Base-by-base conservation (phyloP, 2,888 invertebrate species). In the Muschampia plurimacula region DNA sequence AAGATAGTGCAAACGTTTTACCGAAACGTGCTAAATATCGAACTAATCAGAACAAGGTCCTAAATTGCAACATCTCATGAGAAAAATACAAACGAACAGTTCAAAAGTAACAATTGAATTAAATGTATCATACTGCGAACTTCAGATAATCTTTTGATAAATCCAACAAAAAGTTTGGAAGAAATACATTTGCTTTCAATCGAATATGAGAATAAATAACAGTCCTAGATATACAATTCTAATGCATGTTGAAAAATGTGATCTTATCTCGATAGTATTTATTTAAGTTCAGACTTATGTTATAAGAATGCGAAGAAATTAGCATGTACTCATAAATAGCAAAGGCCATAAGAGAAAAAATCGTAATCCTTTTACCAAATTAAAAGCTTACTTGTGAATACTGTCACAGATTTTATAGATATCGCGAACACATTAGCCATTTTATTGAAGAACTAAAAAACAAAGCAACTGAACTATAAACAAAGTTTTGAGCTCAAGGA, bases 31-130 rank as follows among this genome's bases (percentile, higher is more conserved):
- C 87, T 91, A 92, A 90, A 87, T 86, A 80, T 84, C 82, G 82
- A 85, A 84, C 82, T 87, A 92, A 91, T 88, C 87, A 86, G 90
- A 89, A 80, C 93, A 84, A 92, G 92, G 93, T 86, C 84, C 85
- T 75, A 77, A 76, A 82, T 92, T 92, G 86, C 92, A 83, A 87
- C 84, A 92, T 80, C 69, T 79, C 86, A 84, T 91, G 92, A 84
- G 93, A 92, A 89, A 83, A 76, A 69, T 70, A 72, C 75, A 80
- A 80, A 77, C 74, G 81, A 28, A 15, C 15, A 15, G 7, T 64
- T 12, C 28, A 41, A 64, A 57, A 63, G 62, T 74, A 83, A 88
- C 88, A 87, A 88, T 87, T 84, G 84, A 63, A 63, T 63, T 22
- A n/a, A 52, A 52, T 52, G 52, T 52, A 15, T 52, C n/a, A 49